Evolutionary conservation across 2,888 invertebrate genomes (phyloP).

Genomic region (Tolmerus cingulatus): DNA sequence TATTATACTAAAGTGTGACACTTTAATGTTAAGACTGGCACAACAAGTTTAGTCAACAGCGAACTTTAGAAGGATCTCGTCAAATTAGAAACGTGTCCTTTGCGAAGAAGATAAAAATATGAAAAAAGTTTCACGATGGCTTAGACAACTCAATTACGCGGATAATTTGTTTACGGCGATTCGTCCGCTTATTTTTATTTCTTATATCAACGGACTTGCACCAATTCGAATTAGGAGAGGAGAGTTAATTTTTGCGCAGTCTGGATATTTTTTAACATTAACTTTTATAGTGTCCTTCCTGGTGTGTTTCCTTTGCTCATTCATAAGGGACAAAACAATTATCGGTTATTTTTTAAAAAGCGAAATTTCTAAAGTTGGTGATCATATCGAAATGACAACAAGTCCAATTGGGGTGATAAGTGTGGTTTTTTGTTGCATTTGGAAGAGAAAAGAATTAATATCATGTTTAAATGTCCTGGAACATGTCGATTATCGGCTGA

Average conservation of each 20-base stretch:
- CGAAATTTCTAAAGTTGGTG: background rate
- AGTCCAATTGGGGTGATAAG: background rate
- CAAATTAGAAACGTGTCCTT: background rate
- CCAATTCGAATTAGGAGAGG: background rate
- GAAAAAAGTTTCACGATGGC: background rate
- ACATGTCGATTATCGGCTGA: constrained; percentile 56
- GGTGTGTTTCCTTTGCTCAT: background rate
- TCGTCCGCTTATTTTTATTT: background rate
- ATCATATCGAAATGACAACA: background rate
- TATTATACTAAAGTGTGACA: background rate
- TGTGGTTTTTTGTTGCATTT: constrained; percentile 56
- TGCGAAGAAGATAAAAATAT: background rate
- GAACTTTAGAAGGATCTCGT: background rate
- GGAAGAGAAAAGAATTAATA: constrained; percentile 55
- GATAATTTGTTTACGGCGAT: background rate
- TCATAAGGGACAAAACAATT: background rate
- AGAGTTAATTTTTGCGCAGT: background rate
- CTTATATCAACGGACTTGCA: background rate
- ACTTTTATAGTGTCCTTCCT: background rate
- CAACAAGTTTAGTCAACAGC: background rate
- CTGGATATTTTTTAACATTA: background rate
- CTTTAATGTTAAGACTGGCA: background rate
- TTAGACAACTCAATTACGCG: background rate
- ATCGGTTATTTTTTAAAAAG: background rate
- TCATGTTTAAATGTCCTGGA: constrained; percentile 55